phyloP scores from a whole-genome alignment of 2,797 vertebrate species.

The Enteromius anoplus region DNA sequence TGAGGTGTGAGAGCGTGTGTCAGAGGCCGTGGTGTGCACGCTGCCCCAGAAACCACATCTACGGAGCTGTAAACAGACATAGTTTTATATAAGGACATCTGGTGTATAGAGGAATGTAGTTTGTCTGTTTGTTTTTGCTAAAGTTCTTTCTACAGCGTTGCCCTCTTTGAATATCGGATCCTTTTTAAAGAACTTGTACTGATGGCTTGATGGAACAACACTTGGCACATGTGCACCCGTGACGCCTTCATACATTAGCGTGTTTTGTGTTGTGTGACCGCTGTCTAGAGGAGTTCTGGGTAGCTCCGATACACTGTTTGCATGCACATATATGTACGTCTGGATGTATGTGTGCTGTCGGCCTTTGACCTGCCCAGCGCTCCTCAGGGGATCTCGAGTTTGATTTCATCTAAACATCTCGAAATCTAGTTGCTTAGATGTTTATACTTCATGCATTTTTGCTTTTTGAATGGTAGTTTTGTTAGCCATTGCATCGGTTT shows the following conservation, averaged over 20 bases:
- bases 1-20: slow-evolving; percentile 32
- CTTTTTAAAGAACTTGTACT: not conserved
- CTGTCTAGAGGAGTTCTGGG: not conserved
- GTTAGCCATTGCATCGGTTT: not conserved
- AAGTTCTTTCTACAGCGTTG: not conserved
- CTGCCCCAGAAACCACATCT: slow-evolving; percentile 21
- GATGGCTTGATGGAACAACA: not conserved
- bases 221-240: not conserved
- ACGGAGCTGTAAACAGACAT: not conserved
- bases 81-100: slow-evolving; percentile 43
- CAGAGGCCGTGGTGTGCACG: slow-evolving; percentile 43
- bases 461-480: slow-evolving; percentile 11
- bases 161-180: not conserved
- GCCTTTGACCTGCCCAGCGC: slow-evolving; percentile 16
- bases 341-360: not conserved
- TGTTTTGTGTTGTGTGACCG: not conserved
- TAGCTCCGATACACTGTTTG: not conserved
- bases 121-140: not conserved
- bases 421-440: not conserved
- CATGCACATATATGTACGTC: not conserved
- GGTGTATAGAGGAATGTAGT: not conserved
- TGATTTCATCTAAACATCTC: not conserved
- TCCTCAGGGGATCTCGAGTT: slow-evolving; percentile 15
- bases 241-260: not conserved
- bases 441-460: slow-evolving; percentile 4